Evolutionary conservation across 2,113 vertebrate species (phyloP).

Genomic region (Ariopsis seemanni): DNA sequence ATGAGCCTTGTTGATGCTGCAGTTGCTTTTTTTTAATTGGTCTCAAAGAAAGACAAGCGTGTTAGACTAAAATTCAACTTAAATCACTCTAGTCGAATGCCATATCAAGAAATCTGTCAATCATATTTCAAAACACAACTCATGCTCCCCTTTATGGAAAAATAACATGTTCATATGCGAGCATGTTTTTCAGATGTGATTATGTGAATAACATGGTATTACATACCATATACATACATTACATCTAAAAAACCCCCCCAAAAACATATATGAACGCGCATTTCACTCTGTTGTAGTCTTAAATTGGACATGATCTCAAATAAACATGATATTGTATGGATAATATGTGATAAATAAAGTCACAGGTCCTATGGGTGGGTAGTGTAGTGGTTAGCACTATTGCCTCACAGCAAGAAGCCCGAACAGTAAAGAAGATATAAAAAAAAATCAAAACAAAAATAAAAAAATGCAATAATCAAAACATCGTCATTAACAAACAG

Average conservation of each 20-base stretch:
- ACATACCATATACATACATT: no score
- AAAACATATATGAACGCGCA: background rate
- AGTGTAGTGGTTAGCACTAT: no score
- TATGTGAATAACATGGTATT: background rate
- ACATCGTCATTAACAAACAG: no score
- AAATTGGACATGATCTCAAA: background rate
- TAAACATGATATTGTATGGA: background rate
- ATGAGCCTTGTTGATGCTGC: constrained; percentile 16
- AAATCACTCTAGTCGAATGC: background rate
- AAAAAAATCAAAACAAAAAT: no score
- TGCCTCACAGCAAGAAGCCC: no score
- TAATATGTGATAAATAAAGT: background rate
- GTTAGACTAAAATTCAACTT: background rate
- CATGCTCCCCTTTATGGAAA: background rate
- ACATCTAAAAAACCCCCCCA: background rate
- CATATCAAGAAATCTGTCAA: background rate
- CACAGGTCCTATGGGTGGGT: background rate
- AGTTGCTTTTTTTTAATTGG: constrained; percentile 16
- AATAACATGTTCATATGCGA: background rate
- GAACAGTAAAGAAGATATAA: no score
- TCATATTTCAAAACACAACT: background rate
- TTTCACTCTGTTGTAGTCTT: background rate
- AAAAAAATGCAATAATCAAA: no score
- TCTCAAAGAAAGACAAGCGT: constrained; percentile 12
- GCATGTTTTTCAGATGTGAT: background rate